These are phyloP conservation scores for Phalacrocorax carbo DNA, from an alignment of 2,113 vertebrate species.

Conservation along the genomic window DNA sequence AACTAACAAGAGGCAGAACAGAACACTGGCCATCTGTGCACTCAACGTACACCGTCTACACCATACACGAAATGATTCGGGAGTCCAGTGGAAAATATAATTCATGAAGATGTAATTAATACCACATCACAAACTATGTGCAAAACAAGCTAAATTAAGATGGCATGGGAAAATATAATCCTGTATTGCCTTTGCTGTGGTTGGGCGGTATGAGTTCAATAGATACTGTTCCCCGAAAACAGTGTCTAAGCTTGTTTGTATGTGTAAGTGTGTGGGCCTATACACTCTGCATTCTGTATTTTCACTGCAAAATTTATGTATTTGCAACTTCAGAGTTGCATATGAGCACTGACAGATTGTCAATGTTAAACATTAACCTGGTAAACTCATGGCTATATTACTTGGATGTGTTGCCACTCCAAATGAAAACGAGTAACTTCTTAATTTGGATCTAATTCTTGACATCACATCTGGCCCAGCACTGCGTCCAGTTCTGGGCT, in stretches of 20 bases:
- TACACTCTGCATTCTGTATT: background rate
- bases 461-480: background rate
- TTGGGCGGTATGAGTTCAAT: background rate
- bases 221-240: background rate
- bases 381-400: background rate
- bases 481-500: background rate
- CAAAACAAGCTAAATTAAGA: slow-evolving; percentile 1
- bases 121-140: slow-evolving; percentile 19
- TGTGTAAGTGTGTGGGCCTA: background rate
- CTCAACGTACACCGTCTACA: background rate
- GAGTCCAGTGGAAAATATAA: slow-evolving; percentile 19
- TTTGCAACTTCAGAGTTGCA: background rate
- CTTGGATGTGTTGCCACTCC: background rate
- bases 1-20: background rate
- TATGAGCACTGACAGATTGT: background rate
- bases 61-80: background rate
- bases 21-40: background rate
- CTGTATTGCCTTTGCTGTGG: background rate
- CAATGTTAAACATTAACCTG: background rate
- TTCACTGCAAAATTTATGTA: background rate
- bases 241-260: background rate
- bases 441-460: background rate
- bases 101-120: slow-evolving; percentile 10
- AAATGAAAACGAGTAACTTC: background rate
- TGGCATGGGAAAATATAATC: background rate